These are phyloP conservation scores for Drosophila mulleri DNA, from an alignment of 2,888 invertebrate species.

Conservation along the genomic window DNA sequence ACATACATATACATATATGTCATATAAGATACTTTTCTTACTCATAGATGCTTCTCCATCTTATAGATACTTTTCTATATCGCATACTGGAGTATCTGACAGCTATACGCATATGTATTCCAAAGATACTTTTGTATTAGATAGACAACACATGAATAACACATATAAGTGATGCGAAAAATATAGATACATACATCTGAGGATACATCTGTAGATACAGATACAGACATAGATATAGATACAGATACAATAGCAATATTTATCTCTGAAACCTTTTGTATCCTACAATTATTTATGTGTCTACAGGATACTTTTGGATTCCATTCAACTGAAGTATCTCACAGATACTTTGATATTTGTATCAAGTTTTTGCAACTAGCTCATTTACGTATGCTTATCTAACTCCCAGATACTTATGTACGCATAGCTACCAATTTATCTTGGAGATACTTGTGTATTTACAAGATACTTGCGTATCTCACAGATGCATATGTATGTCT, in stretches of 20 bases:
- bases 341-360: background rate
- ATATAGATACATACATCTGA: no score
- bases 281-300: rapidly evolving
- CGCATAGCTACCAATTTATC: background rate
- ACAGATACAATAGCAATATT: background rate
- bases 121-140: background rate
- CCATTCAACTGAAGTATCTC: background rate
- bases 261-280: background rate
- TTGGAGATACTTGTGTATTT: background rate
- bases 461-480: slow-evolving; percentile 3
- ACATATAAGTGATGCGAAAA: no score
- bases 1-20: no score
- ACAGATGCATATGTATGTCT: slow-evolving; percentile 4
- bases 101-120: background rate
- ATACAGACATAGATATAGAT: no score
- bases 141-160: background rate
- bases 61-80: background rate
- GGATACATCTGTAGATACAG: no score
- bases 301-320: no score
- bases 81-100: background rate
- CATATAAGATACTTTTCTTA: background rate
- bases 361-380: background rate
- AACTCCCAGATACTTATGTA: background rate
- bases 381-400: background rate
- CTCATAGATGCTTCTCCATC: background rate